Evolutionary conservation across 2,888 invertebrate genomes (phyloP), one percentile per base, ranked within the genome.

Genomic region (Trissonchulus latispiculum): DNA sequence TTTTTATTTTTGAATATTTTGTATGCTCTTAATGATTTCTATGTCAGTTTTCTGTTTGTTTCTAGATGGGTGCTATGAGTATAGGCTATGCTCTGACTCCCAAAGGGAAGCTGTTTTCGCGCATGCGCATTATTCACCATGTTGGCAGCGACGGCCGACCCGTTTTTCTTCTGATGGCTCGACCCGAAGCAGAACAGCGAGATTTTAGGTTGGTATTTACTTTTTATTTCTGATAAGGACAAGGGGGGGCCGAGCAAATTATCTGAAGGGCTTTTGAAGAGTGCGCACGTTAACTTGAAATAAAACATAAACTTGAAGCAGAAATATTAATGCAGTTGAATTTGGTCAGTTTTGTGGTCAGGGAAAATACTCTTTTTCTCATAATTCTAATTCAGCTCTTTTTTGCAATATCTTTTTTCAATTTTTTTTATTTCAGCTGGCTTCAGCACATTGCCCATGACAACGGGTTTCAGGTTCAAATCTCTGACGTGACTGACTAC

Each of bases 101-200:
- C 1, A 77, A 77, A 8, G 85, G 85, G 1, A 80, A 79, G 23
- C 82, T 86, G 1, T 83, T 84, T 76, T 83, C 83, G 2, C 85
- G 85, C 70, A 76, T 84, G 71, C 85, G 84, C 36, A 80, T 85
- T 23, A 83, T 84, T 66, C 78, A 81, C 59, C 76, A 83, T 61
- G 79, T 79, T 71, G 64, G 71, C 3, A 61, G 33, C 48, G 48
- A 48, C 8, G 77, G 83, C 15, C 15, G 28, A 8, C 32, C 66
- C 18, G 77, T 79, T 1, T 86, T 81, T 80, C 80, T 85, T 70
- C 77, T 83, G 33, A 78, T 86, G 71, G 84, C 85, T 1, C 84
- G 85, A 29, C 82, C 84, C n/a, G 83, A 82, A 37, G 81, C 84
- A 15, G 85, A 85, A 76, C 76, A 83, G 29, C 83, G 86, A 74